Evolutionary conservation across 2,888 invertebrate genomes (phyloP), one percentile per base, ranked within the genome.

Genomic region (Bedellia somnulentella): DNA sequence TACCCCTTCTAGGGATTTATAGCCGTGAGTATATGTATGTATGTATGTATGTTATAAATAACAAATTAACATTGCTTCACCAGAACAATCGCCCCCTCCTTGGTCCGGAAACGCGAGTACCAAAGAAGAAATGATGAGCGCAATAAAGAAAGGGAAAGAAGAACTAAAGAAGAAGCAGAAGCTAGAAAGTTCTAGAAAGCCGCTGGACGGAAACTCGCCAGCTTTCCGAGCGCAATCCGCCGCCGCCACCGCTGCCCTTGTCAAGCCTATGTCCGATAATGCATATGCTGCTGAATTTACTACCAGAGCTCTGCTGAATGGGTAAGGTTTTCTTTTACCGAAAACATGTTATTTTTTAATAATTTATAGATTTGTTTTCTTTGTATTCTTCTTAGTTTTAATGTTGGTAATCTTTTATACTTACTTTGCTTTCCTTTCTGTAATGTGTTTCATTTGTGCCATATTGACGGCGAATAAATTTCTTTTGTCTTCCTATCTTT

Each of bases 221-320:
- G 83, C 85, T 14, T 81, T 77, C 38, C 78, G 82, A 23, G 89
- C 89, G 29, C 89, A 87, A 46, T 77, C 81, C 28, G 83, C 87
- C 0, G 77, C 87, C 1, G 82, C 82, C 28, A 86, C 87, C 0
- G 73, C 79, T 1, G 53, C 67, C 0, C 76, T 64, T 21, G 82
- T 86, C 0, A 79, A 82, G 11, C 73, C 80, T 2, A 39, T 88
- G 24, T 82, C 88, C 0, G 67, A 83, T 6, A 64, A 80, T 0
- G 91, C 86, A 0, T 83, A 81, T 44, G 80, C 82, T 1, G 81
- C 84, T 37, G 83, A 87, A 40, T 77, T 82, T 26, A 89, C 88
- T 0, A 86, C 88, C 0, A 78, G 70, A 43, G 66, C 57, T 6
- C 57, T 87, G 8, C 68, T 78, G 1, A 64, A 64, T 41, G 70